Base-by-base conservation (phyloP, 92 coral and sea anemone species). In the Ricordea florida region DNA sequence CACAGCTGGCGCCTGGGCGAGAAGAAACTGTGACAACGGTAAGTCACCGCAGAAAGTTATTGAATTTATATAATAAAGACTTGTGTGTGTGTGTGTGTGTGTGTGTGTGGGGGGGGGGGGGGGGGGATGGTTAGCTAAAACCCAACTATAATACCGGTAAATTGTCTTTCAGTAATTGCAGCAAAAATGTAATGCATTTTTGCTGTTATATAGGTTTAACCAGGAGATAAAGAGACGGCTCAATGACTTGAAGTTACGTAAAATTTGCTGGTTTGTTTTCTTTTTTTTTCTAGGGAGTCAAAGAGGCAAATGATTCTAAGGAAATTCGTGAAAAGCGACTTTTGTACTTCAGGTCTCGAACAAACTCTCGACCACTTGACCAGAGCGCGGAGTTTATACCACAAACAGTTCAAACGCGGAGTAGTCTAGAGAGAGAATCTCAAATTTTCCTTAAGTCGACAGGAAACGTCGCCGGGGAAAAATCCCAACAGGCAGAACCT, bases 261-360 rank as follows among this genome's bases (percentile, higher is more conserved):
- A 17, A 8, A 11, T 35, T 21, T n/a, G 1, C n/a, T 10, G 45
- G 31, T 16, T 10, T 8, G 2, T 47, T 41, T 6, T 55, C 10
- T 29, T 10, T 6, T 8, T 75, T 1, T 42, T 8, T 47, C 18
- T 29, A 76, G 89, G 51, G 66, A 42, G 22, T 69, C 17, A 34
- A 49, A n/a, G 10, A 29, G 66, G 21, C 47, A 36, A 55, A 60
- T 64, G 7, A 24, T 80, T 13, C n/a, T n/a, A 64, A 57, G 41
- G 45, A 74, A n/a, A 38, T 74, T n/a, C 83, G 92, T 6, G 85
- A 72, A 45, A 91, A 88, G 42, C 90, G 97, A 24, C 63, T 88
- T 20, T 55, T 82, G 24, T 91, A 91, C 55, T 91, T 91, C 56
- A 81, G 66, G 38, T 66, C 90, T 23, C 79, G 85, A 32, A 87